Base-by-base conservation (phyloP, 2,888 invertebrate species). In the Athalia rosae region DNA sequence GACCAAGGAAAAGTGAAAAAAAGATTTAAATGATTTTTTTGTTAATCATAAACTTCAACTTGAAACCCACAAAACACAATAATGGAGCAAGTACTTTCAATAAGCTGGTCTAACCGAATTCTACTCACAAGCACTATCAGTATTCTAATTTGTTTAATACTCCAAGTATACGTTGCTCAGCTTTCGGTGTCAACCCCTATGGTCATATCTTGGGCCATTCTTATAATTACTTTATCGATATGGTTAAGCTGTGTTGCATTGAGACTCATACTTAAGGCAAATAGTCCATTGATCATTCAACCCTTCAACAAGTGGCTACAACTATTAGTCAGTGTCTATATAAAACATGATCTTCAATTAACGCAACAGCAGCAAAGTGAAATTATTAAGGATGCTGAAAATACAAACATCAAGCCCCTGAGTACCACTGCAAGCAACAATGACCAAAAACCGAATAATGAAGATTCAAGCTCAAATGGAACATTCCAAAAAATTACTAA, bases 61-160 rank as follows among this genome's bases (percentile, higher is more conserved):
- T 8, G 13, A 61, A 61, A 61, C 13, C 61, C n/a, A 61, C 3
- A 6, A 61, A 61, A 64, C 9, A 8, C 63, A n/a, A 80, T 77
- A 76, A 85, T 85, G 84, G 83, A 83, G 56, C 77, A 82, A 43
- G 77, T 82, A 8, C 79, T 87, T 76, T 85, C 87, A n/a, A 87
- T 86, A 81, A 87, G 87, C 79, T 83, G 85, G 84, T 83, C 85
- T 67, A 88, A 87, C 78, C 85, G 86, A 77, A 83, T 87, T 78
- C 76, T 88, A 61, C 73, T 88, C 59, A 76, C 81, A 63, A 87
- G 87, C 76, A 78, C 87, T 56, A 64, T 73, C 50, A 82, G 85
- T 47, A 83, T 82, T 62, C 76, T 81, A 47, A 78, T 85, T 8
- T 86, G 83, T 73, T 80, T 88, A 62, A 73, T 87, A 56, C 76